Evolutionary conservation across 2,797 vertebrate genomes (phyloP), one percentile per base, ranked within the genome.

Genomic region (Diplodus sargus): DNA sequence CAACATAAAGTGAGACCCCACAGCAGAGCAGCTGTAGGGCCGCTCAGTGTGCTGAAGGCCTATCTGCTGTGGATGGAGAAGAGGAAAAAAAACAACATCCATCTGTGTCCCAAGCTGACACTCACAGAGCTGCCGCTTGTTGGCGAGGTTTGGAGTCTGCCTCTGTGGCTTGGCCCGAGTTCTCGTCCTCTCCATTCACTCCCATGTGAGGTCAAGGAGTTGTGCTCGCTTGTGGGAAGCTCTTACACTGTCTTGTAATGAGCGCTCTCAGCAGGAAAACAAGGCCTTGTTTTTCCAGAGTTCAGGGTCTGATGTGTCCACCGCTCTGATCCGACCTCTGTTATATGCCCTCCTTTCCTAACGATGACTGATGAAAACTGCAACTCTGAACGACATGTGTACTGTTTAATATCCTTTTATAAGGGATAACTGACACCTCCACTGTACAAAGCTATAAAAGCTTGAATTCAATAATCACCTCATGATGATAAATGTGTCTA

Each of bases 181-280:
- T 79, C 79, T 82, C 45, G 18, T 87, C 84, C 81, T 84, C 85
- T 88, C 81, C 85, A 65, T 90, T 92, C 82, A 84, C 90, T 94
- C 88, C 87, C 60, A 61, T 81, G 84, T 89, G 88, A 92, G 93
- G 92, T 94, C 90, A 91, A 89, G 85, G 78, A 92, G 84, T 88
- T 92, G 88, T 74, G 80, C 84, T 92, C 81, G 83, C 79, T 90
- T 91, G 89, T 85, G 91, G 90, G 86, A 90, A 90, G 90, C 70
- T 89, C 71, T 82, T 82, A 71, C 83, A 79, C 80, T 83, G 87
- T 90, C 88, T 83, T 68, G 85, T 86, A 93, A 92, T 86, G 64
- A 89, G 78, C 49, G 34, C 76, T 89, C 88, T 89, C 83, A 90
- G 88, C 84, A 91, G 84, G 87, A 91, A 90, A 91, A 90, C 89